phyloP scores from a whole-genome alignment of 2,113 vertebrate species.

The Stegostoma tigrinum region DNA sequence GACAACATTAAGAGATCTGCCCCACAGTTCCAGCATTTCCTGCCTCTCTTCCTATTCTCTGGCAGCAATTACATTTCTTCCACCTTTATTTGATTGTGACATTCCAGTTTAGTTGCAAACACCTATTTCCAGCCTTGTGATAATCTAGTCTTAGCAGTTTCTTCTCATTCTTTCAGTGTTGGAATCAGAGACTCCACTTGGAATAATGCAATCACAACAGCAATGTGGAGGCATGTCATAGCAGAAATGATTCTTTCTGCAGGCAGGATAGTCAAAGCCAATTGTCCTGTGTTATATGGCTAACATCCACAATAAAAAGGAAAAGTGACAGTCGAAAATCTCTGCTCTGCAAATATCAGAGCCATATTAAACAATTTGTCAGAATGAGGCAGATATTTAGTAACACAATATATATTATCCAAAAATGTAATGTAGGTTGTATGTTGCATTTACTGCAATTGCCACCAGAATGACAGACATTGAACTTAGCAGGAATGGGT shows the following conservation, averaged over 20 bases:
- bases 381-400: background rate
- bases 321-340: background rate
- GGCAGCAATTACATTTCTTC: background rate
- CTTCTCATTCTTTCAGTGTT: background rate
- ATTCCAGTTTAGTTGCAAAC: constrained; percentile 2
- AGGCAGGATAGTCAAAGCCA: background rate
- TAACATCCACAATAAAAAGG: background rate
- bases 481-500: background rate
- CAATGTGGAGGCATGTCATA: background rate
- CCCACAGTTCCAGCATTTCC: background rate
- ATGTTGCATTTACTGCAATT: background rate
- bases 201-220: background rate
- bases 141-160: background rate
- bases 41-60: background rate
- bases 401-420: background rate
- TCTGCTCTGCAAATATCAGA: background rate
- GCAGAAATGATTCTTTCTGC: background rate
- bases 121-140: background rate
- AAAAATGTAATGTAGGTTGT: background rate
- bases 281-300: background rate
- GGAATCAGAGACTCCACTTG: background rate
- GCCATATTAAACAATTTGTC: background rate
- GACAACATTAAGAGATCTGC: background rate
- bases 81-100: background rate
- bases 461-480: background rate